phyloP scores from a whole-genome alignment of 2,888 invertebrate genomes.

The Meloe dianella region DNA sequence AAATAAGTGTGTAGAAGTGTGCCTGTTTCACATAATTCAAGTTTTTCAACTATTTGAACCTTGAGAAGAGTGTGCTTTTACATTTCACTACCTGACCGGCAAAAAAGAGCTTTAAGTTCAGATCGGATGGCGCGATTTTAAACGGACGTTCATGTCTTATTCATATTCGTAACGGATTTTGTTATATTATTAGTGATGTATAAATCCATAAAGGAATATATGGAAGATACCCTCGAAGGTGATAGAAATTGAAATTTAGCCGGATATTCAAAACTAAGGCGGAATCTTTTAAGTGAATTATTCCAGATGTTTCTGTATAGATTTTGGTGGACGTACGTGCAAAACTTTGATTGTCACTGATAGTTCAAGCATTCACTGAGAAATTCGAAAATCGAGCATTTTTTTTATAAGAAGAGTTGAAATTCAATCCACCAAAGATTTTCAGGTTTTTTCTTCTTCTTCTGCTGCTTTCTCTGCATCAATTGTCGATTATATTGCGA shows the following conservation, averaged over 20 bases:
- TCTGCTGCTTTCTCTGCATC: background rate
- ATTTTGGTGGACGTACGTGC: too few species aligned
- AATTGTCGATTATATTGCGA: background rate
- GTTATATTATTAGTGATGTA: background rate
- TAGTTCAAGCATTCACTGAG: too few species aligned
- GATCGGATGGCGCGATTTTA: constrained; percentile 7
- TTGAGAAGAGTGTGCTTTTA: background rate
- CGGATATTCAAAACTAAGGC: background rate
- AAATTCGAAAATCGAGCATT: background rate
- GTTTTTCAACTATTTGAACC: background rate
- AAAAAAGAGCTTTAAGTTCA: background rate
- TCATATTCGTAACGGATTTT: constrained; percentile 10
- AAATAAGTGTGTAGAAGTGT: background rate
- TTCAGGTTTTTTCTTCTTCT: too few species aligned
- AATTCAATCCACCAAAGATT: background rate
- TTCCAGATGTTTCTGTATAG: background rate
- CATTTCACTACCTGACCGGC: background rate
- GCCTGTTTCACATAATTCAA: background rate
- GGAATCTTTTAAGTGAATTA: background rate
- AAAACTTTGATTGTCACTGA: too few species aligned
- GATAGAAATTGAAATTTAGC: constrained; percentile 8
- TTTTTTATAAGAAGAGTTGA: background rate
- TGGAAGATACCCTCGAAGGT: background rate
- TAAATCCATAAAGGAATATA: background rate
- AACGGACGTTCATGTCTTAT: constrained; percentile 5